phyloP scores from a whole-genome alignment of 2,797 vertebrate genomes.

The Remorina albescens region DNA sequence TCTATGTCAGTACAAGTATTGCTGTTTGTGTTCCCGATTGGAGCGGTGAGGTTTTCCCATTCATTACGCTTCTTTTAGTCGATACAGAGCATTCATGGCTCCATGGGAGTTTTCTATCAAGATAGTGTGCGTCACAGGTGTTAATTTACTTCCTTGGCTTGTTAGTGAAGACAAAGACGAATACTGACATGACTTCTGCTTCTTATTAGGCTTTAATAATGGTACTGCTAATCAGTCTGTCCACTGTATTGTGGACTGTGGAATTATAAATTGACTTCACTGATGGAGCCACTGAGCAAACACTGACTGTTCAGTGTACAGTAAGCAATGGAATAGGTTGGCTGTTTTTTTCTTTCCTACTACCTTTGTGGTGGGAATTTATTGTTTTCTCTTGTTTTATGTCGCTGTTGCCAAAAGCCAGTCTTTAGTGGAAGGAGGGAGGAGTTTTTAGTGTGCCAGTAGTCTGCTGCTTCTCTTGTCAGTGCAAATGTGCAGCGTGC shows the following conservation, averaged over 20 bases:
- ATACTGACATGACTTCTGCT: slow-evolving; percentile 10
- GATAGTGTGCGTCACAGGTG: neutral
- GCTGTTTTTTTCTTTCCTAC: slow-evolving; percentile 32
- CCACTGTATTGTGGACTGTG: slow-evolving; percentile 6
- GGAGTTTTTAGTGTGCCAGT: slow-evolving; percentile 70
- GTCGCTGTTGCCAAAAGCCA: slow-evolving; percentile 31
- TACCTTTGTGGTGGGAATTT: slow-evolving; percentile 45
- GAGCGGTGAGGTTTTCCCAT: slow-evolving; percentile 12
- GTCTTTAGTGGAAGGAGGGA: slow-evolving; percentile 6
- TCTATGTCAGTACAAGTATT: slow-evolving; percentile 3
- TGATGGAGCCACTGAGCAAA: slow-evolving; percentile 20
- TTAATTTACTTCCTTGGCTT: slow-evolving; percentile 23
- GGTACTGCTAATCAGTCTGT: slow-evolving; percentile 27
- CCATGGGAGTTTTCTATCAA: neutral
- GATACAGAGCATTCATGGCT: neutral
- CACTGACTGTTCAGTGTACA: slow-evolving; percentile 6
- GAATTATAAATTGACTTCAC: slow-evolving; percentile 30
- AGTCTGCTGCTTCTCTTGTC: slow-evolving; percentile 45
- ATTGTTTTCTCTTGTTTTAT: slow-evolving; percentile 43
- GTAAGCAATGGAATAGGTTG: slow-evolving; percentile 1
- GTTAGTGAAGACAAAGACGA: slow-evolving; percentile 27
- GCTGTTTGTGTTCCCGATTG: slow-evolving; percentile 16
- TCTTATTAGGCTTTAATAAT: slow-evolving; percentile 56
- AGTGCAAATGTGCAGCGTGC: slow-evolving; percentile 60
- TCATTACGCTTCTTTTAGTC: slow-evolving; percentile 18